Percentiles rank a stretch among this genome's conserved stretches.
phyloP scores from a whole-genome alignment of 1,140 invertebrate genomes.

The Palaemon carinicauda region DNA sequence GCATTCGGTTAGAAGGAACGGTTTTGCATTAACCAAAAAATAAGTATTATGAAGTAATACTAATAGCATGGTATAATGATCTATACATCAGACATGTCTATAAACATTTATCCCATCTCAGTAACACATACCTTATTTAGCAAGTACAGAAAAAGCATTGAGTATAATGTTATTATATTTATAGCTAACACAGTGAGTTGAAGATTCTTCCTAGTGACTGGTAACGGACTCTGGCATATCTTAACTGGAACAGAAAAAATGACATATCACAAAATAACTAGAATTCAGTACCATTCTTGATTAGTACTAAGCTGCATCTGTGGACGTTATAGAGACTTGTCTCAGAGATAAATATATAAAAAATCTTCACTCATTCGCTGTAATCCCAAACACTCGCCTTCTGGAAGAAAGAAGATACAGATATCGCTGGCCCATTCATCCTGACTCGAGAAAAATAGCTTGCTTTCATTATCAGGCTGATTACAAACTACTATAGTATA shows the following conservation, averaged over 20 bases:
- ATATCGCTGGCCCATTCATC: neutral
- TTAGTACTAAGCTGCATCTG: slow-evolving; percentile 2
- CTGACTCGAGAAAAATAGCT: slow-evolving; percentile 2
- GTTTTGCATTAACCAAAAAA: slow-evolving; percentile 7
- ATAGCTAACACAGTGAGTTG: neutral
- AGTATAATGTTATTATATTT: slow-evolving; percentile 3
- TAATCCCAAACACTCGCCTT: slow-evolving; percentile 1
- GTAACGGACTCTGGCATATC: slow-evolving; percentile 10
- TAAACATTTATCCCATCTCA: slow-evolving; percentile 3
- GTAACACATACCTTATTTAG: slow-evolving; percentile 23
- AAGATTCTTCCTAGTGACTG: slow-evolving; percentile 9
- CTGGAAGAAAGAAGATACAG: neutral
- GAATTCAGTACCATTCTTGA: neutral
- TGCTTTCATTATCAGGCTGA: neutral
- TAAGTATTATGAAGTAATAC: neutral
- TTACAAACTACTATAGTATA: slow-evolving; percentile 8
- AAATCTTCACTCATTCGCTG: neutral
- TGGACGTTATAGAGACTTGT: neutral
- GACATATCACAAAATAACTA: neutral
- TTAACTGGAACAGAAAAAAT: neutral
- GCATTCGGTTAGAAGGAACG: neutral
- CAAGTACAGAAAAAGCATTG: slow-evolving; percentile 26
- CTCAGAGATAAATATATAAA: neutral
- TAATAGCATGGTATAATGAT: slow-evolving; percentile 26
- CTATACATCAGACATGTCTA: slow-evolving; percentile 6